Evolutionary conservation across 2,888 invertebrate species (phyloP).

Genomic region (Dynastes maya): DNA sequence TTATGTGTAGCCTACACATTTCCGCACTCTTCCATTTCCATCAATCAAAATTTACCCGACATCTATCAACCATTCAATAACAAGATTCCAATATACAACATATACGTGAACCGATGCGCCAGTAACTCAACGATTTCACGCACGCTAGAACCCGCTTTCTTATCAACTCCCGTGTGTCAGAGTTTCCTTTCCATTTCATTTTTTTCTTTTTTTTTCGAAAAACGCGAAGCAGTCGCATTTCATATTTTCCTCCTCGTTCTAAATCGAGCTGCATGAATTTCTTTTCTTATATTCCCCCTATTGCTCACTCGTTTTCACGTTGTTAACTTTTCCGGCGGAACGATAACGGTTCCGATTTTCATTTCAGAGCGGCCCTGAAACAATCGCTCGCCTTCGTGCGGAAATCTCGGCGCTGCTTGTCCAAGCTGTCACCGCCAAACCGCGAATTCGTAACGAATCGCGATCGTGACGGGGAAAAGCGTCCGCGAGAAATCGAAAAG

Average conservation of each 20-base stretch:
- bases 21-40: conserved; percentile 3
- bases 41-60: conserved; percentile 10
- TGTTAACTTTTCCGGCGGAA: conserved; percentile 38
- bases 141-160: conserved; percentile 17
- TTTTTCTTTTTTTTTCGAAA: conserved; percentile 13
- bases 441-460: conserved; percentile 26
- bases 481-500: conserved; percentile 22
- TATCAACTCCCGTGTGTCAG: conserved; percentile 15
- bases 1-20: neutral
- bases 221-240: conserved; percentile 18
- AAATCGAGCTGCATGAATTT: neutral
- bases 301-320: conserved; percentile 15
- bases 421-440: conserved; percentile 39
- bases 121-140: conserved; percentile 36
- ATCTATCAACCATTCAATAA: conserved; percentile 19
- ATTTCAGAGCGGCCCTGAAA: conserved; percentile 21
- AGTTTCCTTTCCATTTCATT: conserved; percentile 2
- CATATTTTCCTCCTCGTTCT: conserved; percentile 14
- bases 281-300: neutral
- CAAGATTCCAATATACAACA: conserved; percentile 5
- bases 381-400: conserved; percentile 21
- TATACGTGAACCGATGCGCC: conserved; percentile 12
- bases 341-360: conserved; percentile 26
- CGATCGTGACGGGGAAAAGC: conserved; percentile 6
- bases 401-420: conserved; percentile 16